These are phyloP conservation scores for Cheilosia scutellata DNA, from an alignment of 2,888 invertebrate genomes.

Conservation along the genomic window DNA sequence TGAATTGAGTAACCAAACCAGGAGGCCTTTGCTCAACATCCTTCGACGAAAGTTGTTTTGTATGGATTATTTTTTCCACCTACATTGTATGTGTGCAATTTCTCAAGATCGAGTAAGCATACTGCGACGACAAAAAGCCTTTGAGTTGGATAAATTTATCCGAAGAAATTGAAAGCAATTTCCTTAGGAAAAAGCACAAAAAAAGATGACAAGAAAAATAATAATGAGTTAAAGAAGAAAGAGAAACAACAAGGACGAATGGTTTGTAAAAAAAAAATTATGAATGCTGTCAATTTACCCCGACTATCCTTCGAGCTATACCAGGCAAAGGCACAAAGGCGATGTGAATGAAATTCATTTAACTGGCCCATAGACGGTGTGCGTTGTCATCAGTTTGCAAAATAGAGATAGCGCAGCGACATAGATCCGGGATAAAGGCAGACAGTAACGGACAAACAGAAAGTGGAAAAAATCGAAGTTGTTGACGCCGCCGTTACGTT, in stretches of 20 bases:
- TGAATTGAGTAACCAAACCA: slow-evolving; percentile 34
- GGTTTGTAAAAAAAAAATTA: slow-evolving; percentile 7
- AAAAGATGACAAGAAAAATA: background rate
- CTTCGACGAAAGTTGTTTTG: background rate
- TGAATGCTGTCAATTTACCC: slow-evolving; percentile 45
- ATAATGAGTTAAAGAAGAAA: slow-evolving; percentile 7
- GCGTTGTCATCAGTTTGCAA: slow-evolving; percentile 6
- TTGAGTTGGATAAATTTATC: slow-evolving; percentile 24
- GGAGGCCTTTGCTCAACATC: slow-evolving; percentile 14
- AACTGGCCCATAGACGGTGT: slow-evolving; percentile 27
- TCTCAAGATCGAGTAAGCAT: background rate
- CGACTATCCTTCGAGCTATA: slow-evolving; percentile 17
- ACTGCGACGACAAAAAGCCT: background rate
- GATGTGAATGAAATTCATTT: slow-evolving; percentile 47
- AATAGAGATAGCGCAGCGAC: no score
- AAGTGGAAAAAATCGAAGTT: slow-evolving; percentile 27
- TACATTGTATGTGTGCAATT: slow-evolving; percentile 11
- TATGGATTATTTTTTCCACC: background rate
- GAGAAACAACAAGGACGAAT: slow-evolving; percentile 23
- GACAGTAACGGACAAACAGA: background rate
- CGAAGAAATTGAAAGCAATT: slow-evolving; percentile 42
- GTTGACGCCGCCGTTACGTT: slow-evolving; percentile 51
- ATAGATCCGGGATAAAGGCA: no score
- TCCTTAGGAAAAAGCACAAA: background rate
- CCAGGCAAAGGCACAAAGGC: slow-evolving; percentile 27